Base-by-base conservation (phyloP, 2,888 invertebrate genomes). In the Petrolisthes manimaculis region DNA sequence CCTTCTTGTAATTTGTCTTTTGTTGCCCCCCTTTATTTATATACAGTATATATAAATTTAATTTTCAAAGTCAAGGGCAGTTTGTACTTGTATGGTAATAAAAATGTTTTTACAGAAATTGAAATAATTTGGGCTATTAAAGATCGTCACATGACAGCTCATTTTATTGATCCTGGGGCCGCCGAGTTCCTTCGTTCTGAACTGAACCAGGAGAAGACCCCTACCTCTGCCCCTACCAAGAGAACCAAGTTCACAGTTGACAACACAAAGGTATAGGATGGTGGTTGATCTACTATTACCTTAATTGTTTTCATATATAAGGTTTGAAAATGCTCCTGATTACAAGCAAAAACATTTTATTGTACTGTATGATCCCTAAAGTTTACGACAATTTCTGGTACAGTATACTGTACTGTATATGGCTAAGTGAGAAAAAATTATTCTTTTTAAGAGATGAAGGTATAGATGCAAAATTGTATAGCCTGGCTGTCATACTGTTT, bases 161-260 rank as follows among this genome's bases (percentile, higher is more conserved):
- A 98, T 18, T 99, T 99, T 93, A 95, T 99, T 83, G 99, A 99
- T 94, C 96, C 97, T 9, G 99, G 98, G 21, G 99, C 99, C 18
- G 97, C 98, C 6, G 95, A 97, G 93, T 99, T 99, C 93, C 97
- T 99, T 92, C 95, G 96, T 4, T 91, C 92, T n/a, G 91, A 91
- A 53, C 87, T 92, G 21, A 71, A 89, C 21, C 87, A 90, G 83
- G 86, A 89, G 54, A 91, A 91, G 74, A 78, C 61, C 12, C 89
- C 71, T 4, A 81, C 61, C 24, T 90, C 55, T 54, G 21, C 55
- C 5, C 56, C 88, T 55, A 55, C 74, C 3, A 91, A 91, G 83
- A 85, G 91, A 54, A 78, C 75, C 24, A 91, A 89, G 74, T 91
- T 90, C 84, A 89, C 89, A 12, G 79, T 89, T 9, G 89, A 91